These are phyloP conservation scores for Synanceia verrucosa DNA, from an alignment of 2,797 vertebrate genomes.

Conservation along the genomic window DNA sequence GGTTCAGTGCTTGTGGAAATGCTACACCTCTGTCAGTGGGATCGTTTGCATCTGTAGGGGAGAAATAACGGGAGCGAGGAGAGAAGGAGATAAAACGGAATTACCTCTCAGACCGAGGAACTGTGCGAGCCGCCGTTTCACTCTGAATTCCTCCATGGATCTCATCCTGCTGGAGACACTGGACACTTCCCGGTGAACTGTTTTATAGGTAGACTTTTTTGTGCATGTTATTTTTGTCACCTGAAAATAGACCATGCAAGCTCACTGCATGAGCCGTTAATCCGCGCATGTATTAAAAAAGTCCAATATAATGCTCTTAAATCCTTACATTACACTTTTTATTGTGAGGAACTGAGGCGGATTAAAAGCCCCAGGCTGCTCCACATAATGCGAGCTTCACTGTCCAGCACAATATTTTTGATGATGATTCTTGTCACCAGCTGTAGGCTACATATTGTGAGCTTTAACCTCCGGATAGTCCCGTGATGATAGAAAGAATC, in stretches of 20 bases:
- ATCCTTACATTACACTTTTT: slow-evolving; percentile 19
- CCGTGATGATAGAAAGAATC: slow-evolving; percentile 13
- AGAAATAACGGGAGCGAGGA: slow-evolving; percentile 49
- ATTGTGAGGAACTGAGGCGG: slow-evolving; percentile 11
- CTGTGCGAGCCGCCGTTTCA: slow-evolving; percentile 47
- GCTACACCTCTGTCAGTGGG: slow-evolving; percentile 48
- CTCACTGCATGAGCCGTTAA: slow-evolving; percentile 41
- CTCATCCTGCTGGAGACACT: slow-evolving; percentile 15
- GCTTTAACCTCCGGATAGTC: slow-evolving; percentile 2
- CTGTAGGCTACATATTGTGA: slow-evolving; percentile 27
- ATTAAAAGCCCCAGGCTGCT: slow-evolving; percentile 33
- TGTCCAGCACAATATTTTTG: slow-evolving; percentile 17
- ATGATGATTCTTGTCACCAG: slow-evolving; percentile 37
- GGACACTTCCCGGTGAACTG: slow-evolving; percentile 43
- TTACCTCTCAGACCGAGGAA: slow-evolving; percentile 63
- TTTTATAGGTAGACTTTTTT: slow-evolving; percentile 68
- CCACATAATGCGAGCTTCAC: background rate
- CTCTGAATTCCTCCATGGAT: slow-evolving; percentile 21
- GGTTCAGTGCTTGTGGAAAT: slow-evolving; percentile 35
- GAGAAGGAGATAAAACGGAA: slow-evolving; percentile 68
- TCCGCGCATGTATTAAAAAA: slow-evolving; percentile 26
- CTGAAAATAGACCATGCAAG: slow-evolving; percentile 33
- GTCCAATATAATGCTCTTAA: background rate
- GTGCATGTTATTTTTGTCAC: slow-evolving; percentile 53
- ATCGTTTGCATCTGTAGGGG: slow-evolving; percentile 38